Evolutionary conservation across 2,888 invertebrate species (phyloP).

Genomic region (Merodon equestris): DNA sequence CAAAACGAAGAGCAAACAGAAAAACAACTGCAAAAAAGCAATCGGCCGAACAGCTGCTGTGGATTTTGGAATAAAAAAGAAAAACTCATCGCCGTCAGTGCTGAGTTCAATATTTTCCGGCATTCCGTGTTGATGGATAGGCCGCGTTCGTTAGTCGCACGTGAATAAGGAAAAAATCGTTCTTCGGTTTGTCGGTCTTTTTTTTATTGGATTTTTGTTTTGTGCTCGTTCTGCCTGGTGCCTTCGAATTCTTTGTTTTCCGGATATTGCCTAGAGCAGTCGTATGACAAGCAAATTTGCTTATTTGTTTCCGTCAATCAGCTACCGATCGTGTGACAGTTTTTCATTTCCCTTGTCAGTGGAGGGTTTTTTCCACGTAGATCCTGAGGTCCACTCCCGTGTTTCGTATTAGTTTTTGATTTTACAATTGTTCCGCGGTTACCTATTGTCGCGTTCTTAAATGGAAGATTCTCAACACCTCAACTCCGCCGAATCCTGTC

Average conservation of each 20-base stretch:
- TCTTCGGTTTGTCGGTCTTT: neutral
- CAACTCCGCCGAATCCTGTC: slow-evolving; percentile 15
- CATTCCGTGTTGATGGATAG: slow-evolving; percentile 24
- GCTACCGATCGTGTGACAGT: slow-evolving; percentile 37
- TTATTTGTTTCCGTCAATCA: neutral
- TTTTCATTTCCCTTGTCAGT: slow-evolving; percentile 35
- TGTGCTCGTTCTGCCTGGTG: neutral
- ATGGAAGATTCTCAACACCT: slow-evolving; percentile 38
- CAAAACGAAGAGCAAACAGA: too few species aligned
- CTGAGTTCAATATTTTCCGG: slow-evolving; percentile 39
- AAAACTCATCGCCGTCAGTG: slow-evolving; percentile 26
- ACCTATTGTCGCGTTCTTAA: slow-evolving; percentile 23
- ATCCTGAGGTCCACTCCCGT: too few species aligned
- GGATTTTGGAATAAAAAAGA: slow-evolving; percentile 36
- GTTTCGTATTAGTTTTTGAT: too few species aligned
- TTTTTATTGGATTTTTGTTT: neutral
- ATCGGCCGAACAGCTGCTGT: neutral
- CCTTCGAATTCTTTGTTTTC: too few species aligned
- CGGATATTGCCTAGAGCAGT: too few species aligned
- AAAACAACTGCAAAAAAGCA: too few species aligned
- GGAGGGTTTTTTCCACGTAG: too few species aligned
- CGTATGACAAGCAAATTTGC: too few species aligned
- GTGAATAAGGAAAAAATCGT: slow-evolving; percentile 20
- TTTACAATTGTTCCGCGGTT: slow-evolving; percentile 14
- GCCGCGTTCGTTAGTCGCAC: slow-evolving; percentile 22